Evolutionary conservation across 2,113 vertebrate species (phyloP).

Genomic region (Otus sunia): DNA sequence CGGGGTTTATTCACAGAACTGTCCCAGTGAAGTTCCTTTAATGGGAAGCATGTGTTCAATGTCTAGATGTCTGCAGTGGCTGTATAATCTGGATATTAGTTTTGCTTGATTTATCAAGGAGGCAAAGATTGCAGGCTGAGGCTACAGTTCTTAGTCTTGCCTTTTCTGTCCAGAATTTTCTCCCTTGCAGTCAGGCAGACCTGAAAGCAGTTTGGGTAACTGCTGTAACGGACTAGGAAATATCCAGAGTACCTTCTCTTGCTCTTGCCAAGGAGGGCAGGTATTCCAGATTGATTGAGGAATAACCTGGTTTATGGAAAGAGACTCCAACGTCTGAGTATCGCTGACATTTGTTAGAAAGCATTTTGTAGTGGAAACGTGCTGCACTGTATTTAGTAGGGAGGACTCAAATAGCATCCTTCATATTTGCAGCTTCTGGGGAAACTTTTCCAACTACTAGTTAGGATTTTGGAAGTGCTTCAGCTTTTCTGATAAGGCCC

Average conservation of each 20-base stretch:
- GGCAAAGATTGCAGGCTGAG: not conserved
- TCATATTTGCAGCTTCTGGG: not conserved
- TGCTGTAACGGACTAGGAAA: not conserved
- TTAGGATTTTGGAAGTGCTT: not conserved
- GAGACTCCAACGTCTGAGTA: not conserved
- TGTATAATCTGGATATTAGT: not conserved
- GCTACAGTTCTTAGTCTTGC: not conserved
- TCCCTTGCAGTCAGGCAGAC: not conserved
- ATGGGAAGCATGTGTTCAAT: not conserved
- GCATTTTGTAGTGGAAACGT: not conserved
- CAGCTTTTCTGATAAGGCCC: slow-evolving; percentile 4
- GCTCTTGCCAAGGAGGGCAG: not conserved
- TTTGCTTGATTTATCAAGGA: not conserved
- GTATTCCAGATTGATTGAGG: not conserved
- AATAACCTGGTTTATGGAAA: not conserved
- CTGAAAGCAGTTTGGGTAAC: not conserved
- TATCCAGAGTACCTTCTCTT: not conserved
- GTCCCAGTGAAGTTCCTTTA: not conserved
- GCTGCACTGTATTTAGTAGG: not conserved
- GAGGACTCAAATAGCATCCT: not conserved
- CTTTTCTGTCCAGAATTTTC: not conserved
- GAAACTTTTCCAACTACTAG: not conserved
- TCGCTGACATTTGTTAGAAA: not conserved
- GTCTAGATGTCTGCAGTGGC: not conserved
- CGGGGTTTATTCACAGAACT: not conserved